Evolutionary conservation across 2,797 vertebrate species (phyloP).

Genomic region (Propithecus deckenii): DNA sequence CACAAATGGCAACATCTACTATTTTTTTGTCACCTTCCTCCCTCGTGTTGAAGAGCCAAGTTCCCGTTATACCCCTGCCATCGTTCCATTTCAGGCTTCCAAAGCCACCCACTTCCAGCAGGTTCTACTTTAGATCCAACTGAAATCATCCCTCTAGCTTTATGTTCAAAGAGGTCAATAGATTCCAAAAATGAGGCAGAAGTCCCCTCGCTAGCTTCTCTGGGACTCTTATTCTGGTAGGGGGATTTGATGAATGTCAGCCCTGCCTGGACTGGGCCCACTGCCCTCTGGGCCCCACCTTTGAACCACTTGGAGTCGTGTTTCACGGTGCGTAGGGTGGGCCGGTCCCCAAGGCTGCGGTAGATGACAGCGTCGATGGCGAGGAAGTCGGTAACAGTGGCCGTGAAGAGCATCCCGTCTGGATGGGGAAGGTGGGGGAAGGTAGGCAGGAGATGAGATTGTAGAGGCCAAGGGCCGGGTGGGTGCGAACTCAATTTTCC

Average conservation of each 20-base stretch:
- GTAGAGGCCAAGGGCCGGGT: too few species aligned
- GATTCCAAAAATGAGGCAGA: background rate
- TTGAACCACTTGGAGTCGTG: conserved; percentile 99
- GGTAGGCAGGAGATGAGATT: background rate
- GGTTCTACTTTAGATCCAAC: background rate
- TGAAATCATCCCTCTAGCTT: background rate
- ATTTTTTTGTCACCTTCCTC: background rate
- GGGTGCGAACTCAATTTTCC: background rate
- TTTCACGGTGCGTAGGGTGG: conserved; percentile 94
- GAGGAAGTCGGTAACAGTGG: conserved; percentile 96
- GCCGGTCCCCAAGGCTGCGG: conserved; percentile 94
- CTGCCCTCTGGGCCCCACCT: conserved; percentile 84
- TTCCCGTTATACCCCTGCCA: too few species aligned
- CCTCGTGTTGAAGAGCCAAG: background rate
- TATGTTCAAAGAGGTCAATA: background rate
- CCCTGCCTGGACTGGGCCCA: too few species aligned
- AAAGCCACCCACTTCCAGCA: background rate
- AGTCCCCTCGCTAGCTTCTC: too few species aligned
- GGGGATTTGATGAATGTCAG: background rate
- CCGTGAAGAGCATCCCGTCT: conserved; percentile 97
- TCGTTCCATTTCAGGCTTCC: background rate
- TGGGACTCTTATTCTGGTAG: conserved; percentile 1
- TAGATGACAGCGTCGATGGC: conserved; percentile 98
- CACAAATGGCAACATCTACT: background rate
- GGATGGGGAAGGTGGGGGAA: background rate